Evolutionary conservation across 1,140 invertebrate genomes (phyloP), one percentile per base, ranked within the genome.

Genomic region (Fopius arisanus): DNA sequence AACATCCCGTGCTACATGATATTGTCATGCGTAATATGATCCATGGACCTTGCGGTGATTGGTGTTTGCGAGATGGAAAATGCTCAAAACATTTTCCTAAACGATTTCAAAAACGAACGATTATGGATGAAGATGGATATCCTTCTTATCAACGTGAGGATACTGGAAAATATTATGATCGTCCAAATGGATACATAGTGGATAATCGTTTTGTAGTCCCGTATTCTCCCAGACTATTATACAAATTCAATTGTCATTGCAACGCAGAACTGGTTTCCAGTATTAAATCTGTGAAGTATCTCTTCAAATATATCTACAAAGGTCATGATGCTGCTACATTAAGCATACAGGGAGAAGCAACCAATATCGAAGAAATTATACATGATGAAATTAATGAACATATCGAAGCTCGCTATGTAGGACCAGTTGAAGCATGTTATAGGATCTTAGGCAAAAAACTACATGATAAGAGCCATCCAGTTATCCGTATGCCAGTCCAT

Each of bases 1-100:
- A 19, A 62, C 85, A 91, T 82, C 83, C 80, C 74, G 23, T 70
- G 26, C 74, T 90, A 26, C 82, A 80, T 84, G 80, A 83, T 74
- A 68, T 75, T 66, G 77, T 84, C 74, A 82, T 79, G 74, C 83
- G 81, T 80, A 82, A 78, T 73, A 81, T 82, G 83, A 80, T 84
- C 79, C 80, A 82, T 80, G 79, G 83, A 33, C 82, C 82, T 28
- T 83, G 82, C 75, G 82, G 84, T 28, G 19, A 29, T 23, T 14
- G 83, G 0, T 88, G 88, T 75, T 85, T 88, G 84, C 51, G 70
- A 51, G 76, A 87, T 75, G 83, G 81, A 70, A 83, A 85, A 68
- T 90, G 88, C 74, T 77, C 80, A 21, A 85, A 85, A 73, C 65
- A 75, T 48, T 83, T 77, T 73, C 79, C 81, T 21, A 63, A 76